Percentiles rank a stretch among this genome's conserved stretches.
phyloP scores from a whole-genome alignment of 2,888 invertebrate species.

The Mayetiola destructor region DNA sequence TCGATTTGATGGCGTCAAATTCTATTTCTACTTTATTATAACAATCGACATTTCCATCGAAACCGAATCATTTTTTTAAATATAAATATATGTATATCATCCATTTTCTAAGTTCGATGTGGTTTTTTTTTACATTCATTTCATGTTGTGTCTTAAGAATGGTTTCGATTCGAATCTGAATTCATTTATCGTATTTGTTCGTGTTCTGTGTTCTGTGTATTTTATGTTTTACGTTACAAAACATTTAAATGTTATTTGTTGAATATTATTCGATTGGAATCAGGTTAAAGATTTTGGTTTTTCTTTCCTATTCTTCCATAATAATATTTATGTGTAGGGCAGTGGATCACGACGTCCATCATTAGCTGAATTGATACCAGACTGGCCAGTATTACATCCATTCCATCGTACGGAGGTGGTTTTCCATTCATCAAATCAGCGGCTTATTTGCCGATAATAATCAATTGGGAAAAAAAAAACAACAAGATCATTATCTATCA shows the following conservation, averaged over 20 bases:
- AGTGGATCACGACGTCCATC: constrained; percentile 52
- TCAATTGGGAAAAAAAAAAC: not conserved
- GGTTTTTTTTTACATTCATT: not conserved
- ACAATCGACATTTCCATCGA: no score
- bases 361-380: constrained; percentile 88
- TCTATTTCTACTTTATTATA: no score
- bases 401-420: constrained; percentile 52
- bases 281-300: no score
- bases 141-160: not conserved
- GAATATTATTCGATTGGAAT: no score
- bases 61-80: no score
- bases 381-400: constrained; percentile 65
- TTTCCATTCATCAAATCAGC: not conserved
- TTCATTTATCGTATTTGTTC: not conserved
- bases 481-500: no score
- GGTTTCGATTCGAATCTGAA: not conserved
- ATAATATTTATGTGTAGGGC: constrained; percentile 15
- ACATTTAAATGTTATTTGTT: no score
- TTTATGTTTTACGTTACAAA: not conserved
- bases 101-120: not conserved
- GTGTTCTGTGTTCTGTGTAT: not conserved
- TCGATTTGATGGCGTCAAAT: no score
- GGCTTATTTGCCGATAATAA: not conserved
- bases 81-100: no score
- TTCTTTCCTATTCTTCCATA: no score